phyloP scores from a whole-genome alignment of 1,140 invertebrate genomes.

The Caerostris extrusa region DNA sequence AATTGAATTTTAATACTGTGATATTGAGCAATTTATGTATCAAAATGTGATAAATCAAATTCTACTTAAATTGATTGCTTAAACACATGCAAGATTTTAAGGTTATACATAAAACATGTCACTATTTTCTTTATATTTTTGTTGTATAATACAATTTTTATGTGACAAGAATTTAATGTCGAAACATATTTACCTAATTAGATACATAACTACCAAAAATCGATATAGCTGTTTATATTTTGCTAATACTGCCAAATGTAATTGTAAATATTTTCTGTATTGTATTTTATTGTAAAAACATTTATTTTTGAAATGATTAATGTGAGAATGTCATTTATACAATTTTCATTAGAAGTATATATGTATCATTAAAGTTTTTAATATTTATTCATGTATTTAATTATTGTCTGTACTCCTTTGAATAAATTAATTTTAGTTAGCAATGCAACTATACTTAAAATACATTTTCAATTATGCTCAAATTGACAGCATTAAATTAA shows the following conservation, averaged over 20 bases:
- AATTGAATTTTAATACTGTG: background rate
- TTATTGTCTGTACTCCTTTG: background rate
- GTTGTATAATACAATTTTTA: no score
- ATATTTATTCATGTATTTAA: background rate
- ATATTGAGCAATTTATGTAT: slow-evolving; percentile 6
- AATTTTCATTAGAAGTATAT: background rate
- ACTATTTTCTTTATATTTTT: no score
- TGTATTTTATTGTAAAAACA: background rate
- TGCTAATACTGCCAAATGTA: background rate
- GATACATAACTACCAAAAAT: no score
- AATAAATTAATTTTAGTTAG: background rate
- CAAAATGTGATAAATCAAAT: background rate
- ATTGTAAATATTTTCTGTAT: slow-evolving; percentile 21
- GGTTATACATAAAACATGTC: no score
- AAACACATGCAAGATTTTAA: no score
- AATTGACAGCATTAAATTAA: no score
- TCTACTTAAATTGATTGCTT: slow-evolving; percentile 12
- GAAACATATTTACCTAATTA: no score
- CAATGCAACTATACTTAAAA: no score
- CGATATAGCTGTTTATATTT: background rate
- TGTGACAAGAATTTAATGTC: no score
- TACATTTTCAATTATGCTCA: no score
- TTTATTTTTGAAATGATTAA: background rate
- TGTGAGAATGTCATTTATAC: background rate
- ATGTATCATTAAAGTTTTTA: slow-evolving; percentile 6